Conservation (phyloP, 64 coral and sea anemone species). For the Trachythela sp. region DNA sequence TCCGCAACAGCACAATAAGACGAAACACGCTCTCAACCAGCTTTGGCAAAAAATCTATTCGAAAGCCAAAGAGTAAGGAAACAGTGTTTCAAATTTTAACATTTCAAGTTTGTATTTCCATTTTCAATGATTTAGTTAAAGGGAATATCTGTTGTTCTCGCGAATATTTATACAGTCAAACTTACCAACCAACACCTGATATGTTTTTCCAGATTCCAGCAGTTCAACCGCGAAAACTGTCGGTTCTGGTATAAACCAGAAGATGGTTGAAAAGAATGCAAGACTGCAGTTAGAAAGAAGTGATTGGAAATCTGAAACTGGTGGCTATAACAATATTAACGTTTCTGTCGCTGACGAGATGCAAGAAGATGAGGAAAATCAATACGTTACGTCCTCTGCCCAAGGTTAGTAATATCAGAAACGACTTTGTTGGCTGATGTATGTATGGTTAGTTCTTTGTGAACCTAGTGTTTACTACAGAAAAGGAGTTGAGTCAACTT, state of each 20-base stretch:
- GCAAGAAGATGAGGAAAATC: neutral
- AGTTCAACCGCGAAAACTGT: neutral
- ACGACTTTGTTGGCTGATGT: too few species aligned
- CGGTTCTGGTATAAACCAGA: neutral
- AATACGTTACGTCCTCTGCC: neutral
- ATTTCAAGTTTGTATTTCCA: neutral
- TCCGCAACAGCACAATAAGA: neutral
- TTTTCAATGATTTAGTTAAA: neutral
- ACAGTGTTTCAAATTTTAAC: neutral
- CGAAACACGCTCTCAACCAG: neutral
- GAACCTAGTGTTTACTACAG: too few species aligned
- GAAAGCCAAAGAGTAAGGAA: neutral
- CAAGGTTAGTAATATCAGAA: neutral
- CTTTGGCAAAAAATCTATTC: neutral
- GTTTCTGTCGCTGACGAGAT: neutral
- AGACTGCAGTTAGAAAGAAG: neutral
- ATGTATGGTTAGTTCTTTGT: too few species aligned
- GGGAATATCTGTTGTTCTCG: too few species aligned
- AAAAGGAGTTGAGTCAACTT: too few species aligned
- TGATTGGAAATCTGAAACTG: neutral
- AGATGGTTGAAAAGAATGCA: neutral
- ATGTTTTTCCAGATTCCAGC: neutral
- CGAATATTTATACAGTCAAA: too few species aligned
- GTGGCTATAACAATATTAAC: neutral
- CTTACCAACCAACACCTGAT: too few species aligned